Percentiles rank a stretch among this genome's conserved stretches.
Conservation (phyloP, 2,113 vertebrate species). For the Xiphophorus maculatus region DNA sequence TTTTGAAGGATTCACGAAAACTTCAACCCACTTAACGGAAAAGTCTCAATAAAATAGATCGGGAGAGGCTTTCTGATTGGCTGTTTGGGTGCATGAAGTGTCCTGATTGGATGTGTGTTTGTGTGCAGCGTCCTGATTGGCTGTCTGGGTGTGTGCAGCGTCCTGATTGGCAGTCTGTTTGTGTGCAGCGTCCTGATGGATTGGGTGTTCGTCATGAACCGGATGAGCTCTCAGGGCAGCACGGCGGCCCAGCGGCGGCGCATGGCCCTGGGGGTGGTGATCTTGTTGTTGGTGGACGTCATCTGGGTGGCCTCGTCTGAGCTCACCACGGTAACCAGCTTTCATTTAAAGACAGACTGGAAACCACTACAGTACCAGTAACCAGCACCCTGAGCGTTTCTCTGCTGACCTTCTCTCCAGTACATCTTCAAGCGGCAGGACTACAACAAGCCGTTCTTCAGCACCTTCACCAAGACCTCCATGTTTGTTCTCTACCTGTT, state of each 20-base stretch:
- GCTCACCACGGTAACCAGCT: slow-evolving; percentile 85
- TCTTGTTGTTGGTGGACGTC: slow-evolving; percentile 93
- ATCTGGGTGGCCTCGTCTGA: slow-evolving; percentile 98
- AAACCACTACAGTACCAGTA: too few species aligned
- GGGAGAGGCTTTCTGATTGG: too few species aligned
- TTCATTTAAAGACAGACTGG: too few species aligned
- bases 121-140: too few species aligned
- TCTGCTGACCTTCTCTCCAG: slow-evolving; percentile 67
- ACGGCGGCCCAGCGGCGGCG: slow-evolving; percentile 86
- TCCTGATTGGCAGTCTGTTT: background rate
- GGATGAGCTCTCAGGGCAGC: slow-evolving; percentile 88
- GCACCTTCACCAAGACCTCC: slow-evolving; percentile 97
- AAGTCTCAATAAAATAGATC: too few species aligned
- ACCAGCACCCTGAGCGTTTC: too few species aligned
- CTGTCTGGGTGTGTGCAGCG: too few species aligned
- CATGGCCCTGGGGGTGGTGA: slow-evolving; percentile 90
- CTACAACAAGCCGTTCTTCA: slow-evolving; percentile 98
- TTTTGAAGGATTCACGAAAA: too few species aligned
- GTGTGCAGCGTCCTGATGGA: slow-evolving; percentile 80
- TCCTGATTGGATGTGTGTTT: too few species aligned
- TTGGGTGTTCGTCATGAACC: slow-evolving; percentile 93
- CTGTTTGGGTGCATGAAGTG: too few species aligned
- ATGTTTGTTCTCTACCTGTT: slow-evolving; percentile 96
- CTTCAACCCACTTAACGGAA: too few species aligned
- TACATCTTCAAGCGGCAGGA: slow-evolving; percentile 91